phyloP scores from a whole-genome alignment of 2,888 invertebrate species.

The Drosophila antonietae region DNA sequence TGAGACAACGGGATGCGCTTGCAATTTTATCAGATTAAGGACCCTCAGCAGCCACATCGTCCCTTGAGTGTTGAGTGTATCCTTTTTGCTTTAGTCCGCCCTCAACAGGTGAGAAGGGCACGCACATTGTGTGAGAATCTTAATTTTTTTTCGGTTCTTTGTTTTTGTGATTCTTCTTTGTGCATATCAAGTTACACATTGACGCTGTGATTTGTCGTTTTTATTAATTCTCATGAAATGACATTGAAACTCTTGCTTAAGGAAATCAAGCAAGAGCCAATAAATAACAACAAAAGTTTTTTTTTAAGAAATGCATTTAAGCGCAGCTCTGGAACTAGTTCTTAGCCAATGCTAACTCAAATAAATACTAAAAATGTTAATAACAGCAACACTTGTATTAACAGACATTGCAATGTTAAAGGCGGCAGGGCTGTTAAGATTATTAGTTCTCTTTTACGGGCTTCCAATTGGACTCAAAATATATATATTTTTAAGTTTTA shows the following conservation, averaged over 20 bases:
- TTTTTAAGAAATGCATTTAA: slow-evolving; percentile 5
- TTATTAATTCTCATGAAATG: slow-evolving; percentile 73
- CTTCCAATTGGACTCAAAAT: too few relatives aligned
- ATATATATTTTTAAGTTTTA: too few relatives aligned
- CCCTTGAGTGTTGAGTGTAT: slow-evolving; percentile 46
- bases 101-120: slow-evolving; percentile 74
- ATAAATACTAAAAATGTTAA: slow-evolving; percentile 33
- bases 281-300: slow-evolving; percentile 10
- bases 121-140: slow-evolving; percentile 72
- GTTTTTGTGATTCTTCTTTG: slow-evolving; percentile 42
- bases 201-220: slow-evolving; percentile 75
- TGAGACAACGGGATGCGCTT: slow-evolving; percentile 61
- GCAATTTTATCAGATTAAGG: slow-evolving; percentile 77
- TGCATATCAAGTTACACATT: slow-evolving; percentile 71
- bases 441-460: neutral
- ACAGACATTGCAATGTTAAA: slow-evolving; percentile 24
- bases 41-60: slow-evolving; percentile 36
- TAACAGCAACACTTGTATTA: slow-evolving; percentile 13
- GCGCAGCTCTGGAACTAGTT: slow-evolving; percentile 28
- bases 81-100: slow-evolving; percentile 28
- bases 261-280: slow-evolving; percentile 21
- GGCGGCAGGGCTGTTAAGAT: slow-evolving; percentile 14
- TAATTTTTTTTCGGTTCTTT: slow-evolving; percentile 15
- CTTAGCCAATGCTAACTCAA: neutral
- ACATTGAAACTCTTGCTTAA: slow-evolving; percentile 50